Percentiles rank a stretch among this genome's conserved stretches.
Evolutionary conservation across 1,140 invertebrate species (phyloP).

Genomic region (Drosophila grimshawi): DNA sequence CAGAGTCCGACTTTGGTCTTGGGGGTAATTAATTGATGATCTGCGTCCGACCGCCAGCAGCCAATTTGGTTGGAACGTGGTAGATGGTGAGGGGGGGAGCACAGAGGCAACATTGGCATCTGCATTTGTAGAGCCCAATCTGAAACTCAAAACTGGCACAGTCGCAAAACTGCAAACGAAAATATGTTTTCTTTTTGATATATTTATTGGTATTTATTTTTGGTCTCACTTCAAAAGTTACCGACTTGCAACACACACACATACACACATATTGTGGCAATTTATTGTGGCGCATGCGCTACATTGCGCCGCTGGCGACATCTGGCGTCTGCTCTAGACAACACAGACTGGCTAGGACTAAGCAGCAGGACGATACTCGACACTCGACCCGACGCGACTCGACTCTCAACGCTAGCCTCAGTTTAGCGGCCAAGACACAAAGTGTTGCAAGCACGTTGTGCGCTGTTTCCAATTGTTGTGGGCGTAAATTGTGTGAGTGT

Average conservation of each 20-base stretch:
- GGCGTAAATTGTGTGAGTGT: conserved; percentile 32
- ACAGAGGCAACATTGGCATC: conserved; percentile 43
- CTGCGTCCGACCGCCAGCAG: conserved; percentile 72
- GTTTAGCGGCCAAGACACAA: conserved; percentile 30
- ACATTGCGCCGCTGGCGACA: conserved; percentile 50
- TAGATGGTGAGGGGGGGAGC: background rate
- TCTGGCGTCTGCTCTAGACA: conserved; percentile 56
- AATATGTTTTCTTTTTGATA: conserved; percentile 58
- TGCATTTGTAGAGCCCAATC: background rate
- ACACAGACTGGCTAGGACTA: conserved; percentile 49
- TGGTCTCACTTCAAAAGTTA: conserved; percentile 65
- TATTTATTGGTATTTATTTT: conserved; percentile 80
- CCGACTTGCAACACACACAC: conserved; percentile 16
- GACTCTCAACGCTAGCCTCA: conserved; percentile 30
- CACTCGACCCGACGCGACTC: conserved; percentile 30
- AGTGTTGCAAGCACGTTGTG: conserved; percentile 22
- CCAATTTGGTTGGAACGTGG: conserved; percentile 54
- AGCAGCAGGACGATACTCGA: conserved; percentile 47
- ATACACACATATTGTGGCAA: background rate
- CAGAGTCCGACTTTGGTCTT: background rate
- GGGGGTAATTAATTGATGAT: conserved; percentile 77
- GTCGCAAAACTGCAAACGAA: conserved; percentile 1
- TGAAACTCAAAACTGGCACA: conserved; percentile 24
- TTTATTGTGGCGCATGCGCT: conserved; percentile 60
- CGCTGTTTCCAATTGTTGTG: background rate